Evolutionary conservation across 2,888 invertebrate genomes (phyloP).

Genomic region (Epinotia bilunana): DNA sequence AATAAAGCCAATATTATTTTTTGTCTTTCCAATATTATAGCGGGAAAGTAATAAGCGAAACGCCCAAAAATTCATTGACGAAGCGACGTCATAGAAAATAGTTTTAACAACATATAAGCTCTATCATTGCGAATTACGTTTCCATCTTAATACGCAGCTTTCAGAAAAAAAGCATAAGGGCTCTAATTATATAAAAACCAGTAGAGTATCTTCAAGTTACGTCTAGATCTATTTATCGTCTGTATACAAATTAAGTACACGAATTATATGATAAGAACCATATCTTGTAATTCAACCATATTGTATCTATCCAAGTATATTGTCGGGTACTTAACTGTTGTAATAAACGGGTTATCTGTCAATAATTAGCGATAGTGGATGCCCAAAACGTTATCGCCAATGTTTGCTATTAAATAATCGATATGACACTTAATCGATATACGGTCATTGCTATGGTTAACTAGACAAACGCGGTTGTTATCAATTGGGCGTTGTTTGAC

Average conservation of each 20-base stretch:
- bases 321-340: slow-evolving; percentile 70
- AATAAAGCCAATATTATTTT: background rate
- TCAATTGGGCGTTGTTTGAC: background rate
- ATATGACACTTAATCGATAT: slow-evolving; percentile 74
- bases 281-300: slow-evolving; percentile 70
- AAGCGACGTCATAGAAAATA: no score
- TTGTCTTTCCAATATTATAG: background rate
- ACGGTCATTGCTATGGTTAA: slow-evolving; percentile 68
- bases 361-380: slow-evolving; percentile 81
- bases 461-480: slow-evolving; percentile 22
- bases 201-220: background rate
- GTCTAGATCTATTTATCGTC: slow-evolving; percentile 11
- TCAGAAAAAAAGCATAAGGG: background rate
- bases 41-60: background rate
- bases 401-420: slow-evolving; percentile 84
- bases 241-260: slow-evolving; percentile 38
- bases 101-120: no score
- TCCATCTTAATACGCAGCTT: no score
- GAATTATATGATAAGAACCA: slow-evolving; percentile 42
- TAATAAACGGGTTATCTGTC: slow-evolving; percentile 77
- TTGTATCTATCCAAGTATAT: slow-evolving; percentile 57
- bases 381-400: slow-evolving; percentile 76
- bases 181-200: background rate
- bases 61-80: background rate
- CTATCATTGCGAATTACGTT: no score